Evolutionary conservation across 2,888 invertebrate species (phyloP), one percentile per base, ranked within the genome.

Genomic region (Microchrysa polita): DNA sequence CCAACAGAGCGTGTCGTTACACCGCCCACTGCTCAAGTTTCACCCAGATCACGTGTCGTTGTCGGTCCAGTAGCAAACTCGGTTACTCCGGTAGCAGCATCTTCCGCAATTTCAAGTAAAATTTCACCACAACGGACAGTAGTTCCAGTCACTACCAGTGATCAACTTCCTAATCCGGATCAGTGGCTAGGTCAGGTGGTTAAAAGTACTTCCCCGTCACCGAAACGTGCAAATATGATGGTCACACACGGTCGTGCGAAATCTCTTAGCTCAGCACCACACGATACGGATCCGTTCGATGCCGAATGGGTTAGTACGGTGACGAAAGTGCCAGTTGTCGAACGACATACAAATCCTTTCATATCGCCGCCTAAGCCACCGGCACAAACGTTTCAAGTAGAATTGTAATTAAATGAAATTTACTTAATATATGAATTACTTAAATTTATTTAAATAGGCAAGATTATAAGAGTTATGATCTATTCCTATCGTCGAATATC

Each of bases 111-210:
- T 78, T 75, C 78, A 73, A 79, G 77, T 12, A 27, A 23, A 23
- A 77, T 79, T 40, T 79, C 83, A 57, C 79, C 73, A 55, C 76
- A 77, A 73, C 76, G 76, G 27, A 73, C 80, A 76, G 74, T 80
- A 76, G 77, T 79, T 76, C 78, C 86, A 81, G 79, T 84, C 20
- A 80, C 83, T 4, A 80, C 83, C 2, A 82, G 85, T 2, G 82
- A 86, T 63, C 83, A 87, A 75, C 86, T 93, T 82, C 94, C 93
- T 27, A 92, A 91, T 83, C 93, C 94, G 0, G 94, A 94, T 79
- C 93, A 93, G 79, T 94, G 93, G 94, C 84, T 94, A 77, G 93
- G 92, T 9, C 90, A 91, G 79, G 89, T 93, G 59, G 90, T 90
- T 14, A 88, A 88, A 77, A 87, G 88, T 76, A 87, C 86, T 79